Percentiles rank a stretch among this genome's conserved stretches.
These are phyloP conservation scores for Calidris pygmaea DNA, from an alignment of 2,113 vertebrate genomes.

Conservation along the genomic window DNA sequence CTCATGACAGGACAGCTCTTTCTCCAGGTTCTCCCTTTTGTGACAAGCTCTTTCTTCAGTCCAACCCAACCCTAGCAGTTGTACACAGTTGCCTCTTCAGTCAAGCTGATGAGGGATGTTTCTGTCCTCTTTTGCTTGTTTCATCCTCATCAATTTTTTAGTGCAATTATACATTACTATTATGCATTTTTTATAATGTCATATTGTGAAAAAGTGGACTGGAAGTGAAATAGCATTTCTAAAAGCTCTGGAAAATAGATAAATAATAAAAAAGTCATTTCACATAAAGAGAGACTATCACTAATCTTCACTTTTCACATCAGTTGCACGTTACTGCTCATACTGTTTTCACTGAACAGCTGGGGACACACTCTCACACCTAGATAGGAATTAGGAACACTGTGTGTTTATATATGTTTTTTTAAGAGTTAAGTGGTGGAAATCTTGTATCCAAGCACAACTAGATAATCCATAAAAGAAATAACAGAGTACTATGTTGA, in stretches of 20 bases:
- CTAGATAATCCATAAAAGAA: background rate
- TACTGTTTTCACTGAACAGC: background rate
- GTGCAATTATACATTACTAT: background rate
- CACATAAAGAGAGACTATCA: background rate
- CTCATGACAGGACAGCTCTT: background rate
- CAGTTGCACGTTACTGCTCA: background rate
- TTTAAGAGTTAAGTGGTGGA: background rate
- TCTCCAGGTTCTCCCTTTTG: background rate
- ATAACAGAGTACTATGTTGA: background rate
- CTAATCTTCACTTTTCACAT: background rate
- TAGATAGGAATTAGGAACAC: background rate
- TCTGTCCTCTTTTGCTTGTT: background rate
- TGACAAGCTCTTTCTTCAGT: background rate
- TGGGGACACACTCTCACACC: background rate
- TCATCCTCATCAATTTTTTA: background rate
- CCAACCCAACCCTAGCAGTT: background rate
- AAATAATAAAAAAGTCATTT: background rate
- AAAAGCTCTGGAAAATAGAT: background rate
- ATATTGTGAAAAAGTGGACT: background rate
- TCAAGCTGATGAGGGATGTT: background rate
- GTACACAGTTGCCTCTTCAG: background rate
- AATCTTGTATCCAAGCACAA: background rate
- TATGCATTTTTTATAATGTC: background rate
- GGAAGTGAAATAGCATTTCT: background rate
- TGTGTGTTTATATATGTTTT: accelerated